Percentiles rank a stretch among this genome's conserved stretches.
Conservation (phyloP, 1,140 invertebrate genomes). For the Drosophila paulistorum region DNA sequence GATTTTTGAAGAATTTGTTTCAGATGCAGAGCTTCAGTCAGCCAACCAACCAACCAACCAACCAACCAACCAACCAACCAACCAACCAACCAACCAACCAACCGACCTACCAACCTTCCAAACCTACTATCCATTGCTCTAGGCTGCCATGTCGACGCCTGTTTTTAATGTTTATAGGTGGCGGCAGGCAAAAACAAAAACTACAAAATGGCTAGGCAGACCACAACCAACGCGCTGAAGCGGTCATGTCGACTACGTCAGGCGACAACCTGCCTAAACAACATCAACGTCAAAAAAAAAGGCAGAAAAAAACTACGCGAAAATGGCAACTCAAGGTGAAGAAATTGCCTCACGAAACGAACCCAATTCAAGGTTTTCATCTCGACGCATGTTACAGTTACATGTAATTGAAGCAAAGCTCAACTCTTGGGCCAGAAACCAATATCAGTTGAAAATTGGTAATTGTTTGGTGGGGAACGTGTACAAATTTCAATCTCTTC, state of each 20-base stretch:
- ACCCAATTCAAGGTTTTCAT: no score
- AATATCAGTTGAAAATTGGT: no score
- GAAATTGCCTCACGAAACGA: no score
- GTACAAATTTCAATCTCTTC: no score
- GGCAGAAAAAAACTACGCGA: background rate
- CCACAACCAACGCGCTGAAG: constrained; percentile 17
- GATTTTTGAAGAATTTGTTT: constrained; percentile 67
- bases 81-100: constrained; percentile 3
- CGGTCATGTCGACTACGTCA: constrained; percentile 15
- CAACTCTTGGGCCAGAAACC: no score
- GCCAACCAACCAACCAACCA: background rate
- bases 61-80: constrained; percentile 9
- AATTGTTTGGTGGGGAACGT: no score
- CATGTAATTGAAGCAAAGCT: no score
- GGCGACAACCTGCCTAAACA: constrained; percentile 14
- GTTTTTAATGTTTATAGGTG: constrained; percentile 69
- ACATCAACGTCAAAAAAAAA: constrained; percentile 5
- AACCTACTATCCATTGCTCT: constrained; percentile 13
- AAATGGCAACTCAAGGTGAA: background rate
- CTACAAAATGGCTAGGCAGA: constrained; percentile 30
- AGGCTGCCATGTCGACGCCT: constrained; percentile 31
- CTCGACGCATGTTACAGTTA: no score
- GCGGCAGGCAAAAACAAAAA: constrained; percentile 44
- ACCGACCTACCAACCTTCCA: constrained; percentile 9
- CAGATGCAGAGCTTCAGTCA: constrained; percentile 32